Evolutionary conservation across 2,888 invertebrate genomes (phyloP).

Genomic region (Xylota segnis): DNA sequence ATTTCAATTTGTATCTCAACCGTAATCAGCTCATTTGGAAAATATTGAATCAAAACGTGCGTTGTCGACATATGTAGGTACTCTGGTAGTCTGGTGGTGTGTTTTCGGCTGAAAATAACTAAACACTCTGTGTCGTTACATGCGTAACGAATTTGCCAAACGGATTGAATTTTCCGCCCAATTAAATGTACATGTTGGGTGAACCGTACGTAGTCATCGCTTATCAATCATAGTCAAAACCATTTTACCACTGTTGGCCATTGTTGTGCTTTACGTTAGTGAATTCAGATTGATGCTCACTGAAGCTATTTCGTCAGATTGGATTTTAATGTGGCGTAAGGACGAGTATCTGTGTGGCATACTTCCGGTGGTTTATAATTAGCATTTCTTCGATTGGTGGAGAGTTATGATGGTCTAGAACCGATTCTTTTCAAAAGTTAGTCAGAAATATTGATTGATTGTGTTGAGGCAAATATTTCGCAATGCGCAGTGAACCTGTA

Average conservation of each 20-base stretch:
- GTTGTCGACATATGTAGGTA: not conserved
- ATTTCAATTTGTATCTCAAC: constrained; percentile 25
- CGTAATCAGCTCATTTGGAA: constrained; percentile 48
- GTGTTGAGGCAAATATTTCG: too few species aligned
- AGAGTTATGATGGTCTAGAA: too few species aligned
- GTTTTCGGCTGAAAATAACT: constrained; percentile 14
- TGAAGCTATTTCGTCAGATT: not conserved
- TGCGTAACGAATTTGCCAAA: constrained; percentile 44
- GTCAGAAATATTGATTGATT: too few species aligned
- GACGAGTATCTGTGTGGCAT: too few species aligned
- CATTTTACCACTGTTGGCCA: constrained; percentile 1
- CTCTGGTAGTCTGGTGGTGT: not conserved
- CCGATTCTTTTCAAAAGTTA: too few species aligned
- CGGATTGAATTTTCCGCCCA: constrained; percentile 48
- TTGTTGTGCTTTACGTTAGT: not conserved
- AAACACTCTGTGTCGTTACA: constrained; percentile 8
- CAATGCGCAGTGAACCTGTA: too few species aligned
- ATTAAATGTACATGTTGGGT: constrained; percentile 22
- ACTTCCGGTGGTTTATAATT: too few species aligned
- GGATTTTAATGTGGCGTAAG: too few species aligned
- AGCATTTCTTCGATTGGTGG: too few species aligned
- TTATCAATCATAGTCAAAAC: constrained; percentile 39
- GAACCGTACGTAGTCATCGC: constrained; percentile 27
- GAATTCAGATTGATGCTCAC: not conserved
- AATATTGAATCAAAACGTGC: constrained; percentile 45